A percentile compares a stretch with the other conserved stretches of the same genome.
Conservation (phyloP, 2,113 vertebrate genomes). For the Macheiramphus alcinus region DNA sequence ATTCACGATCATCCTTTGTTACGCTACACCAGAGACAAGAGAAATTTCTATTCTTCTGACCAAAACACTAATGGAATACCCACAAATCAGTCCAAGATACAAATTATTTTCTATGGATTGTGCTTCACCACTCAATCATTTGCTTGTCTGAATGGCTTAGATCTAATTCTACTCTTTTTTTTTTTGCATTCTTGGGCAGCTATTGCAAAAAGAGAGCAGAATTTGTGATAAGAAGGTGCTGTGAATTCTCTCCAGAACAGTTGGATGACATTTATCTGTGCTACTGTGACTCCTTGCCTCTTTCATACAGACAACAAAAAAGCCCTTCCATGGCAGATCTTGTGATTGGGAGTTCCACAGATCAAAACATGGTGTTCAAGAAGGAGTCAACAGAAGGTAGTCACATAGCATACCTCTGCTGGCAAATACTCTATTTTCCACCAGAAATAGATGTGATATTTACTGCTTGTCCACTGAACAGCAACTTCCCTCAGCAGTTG, state of each 20-base stretch:
- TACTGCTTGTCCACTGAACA: neutral
- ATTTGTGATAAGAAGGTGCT: constrained; percentile 40
- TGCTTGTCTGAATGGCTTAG: neutral
- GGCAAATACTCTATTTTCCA: neutral
- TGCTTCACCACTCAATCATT: neutral
- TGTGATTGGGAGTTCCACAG: neutral
- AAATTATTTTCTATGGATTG: neutral
- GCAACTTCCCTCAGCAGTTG: neutral
- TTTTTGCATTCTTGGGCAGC: neutral
- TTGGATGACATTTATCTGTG: constrained; percentile 1
- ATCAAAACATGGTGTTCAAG: neutral
- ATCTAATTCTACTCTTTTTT: neutral
- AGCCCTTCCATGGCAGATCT: neutral
- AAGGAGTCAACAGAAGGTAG: neutral
- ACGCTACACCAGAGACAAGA: neutral
- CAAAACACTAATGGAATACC: neutral
- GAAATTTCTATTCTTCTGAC: neutral
- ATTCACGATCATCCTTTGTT: accelerated
- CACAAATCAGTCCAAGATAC: neutral
- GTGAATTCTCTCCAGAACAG: constrained; percentile 19
- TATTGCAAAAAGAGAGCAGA: neutral
- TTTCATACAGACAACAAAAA: neutral
- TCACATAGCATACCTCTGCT: neutral
- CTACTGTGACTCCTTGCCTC: neutral
- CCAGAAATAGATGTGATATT: neutral